A percentile compares a stretch with the other conserved stretches of the same genome.
Evolutionary conservation across 2,888 invertebrate species (phyloP).

Genomic region (Eilema depressum): DNA sequence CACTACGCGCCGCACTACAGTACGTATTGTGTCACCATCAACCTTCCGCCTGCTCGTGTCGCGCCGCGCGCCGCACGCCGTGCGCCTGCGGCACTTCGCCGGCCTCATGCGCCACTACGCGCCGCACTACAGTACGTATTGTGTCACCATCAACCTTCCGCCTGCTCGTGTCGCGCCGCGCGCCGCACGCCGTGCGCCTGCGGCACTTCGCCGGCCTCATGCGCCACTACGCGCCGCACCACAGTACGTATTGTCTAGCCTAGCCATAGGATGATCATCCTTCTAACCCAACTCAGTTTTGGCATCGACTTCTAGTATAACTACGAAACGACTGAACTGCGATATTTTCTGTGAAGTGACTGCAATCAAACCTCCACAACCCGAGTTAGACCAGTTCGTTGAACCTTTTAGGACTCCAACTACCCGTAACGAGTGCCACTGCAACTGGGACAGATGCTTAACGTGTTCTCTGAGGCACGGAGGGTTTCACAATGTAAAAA

Average conservation of each 20-base stretch:
- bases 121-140: conserved; percentile 87
- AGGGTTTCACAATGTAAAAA: no score
- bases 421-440: no score
- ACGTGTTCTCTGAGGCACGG: no score
- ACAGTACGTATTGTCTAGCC: conserved; percentile 71
- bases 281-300: no score
- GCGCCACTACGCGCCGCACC: conserved; percentile 92
- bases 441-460: no score
- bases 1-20: conserved; percentile 91
- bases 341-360: background rate
- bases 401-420: no score
- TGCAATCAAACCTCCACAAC: no score
- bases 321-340: background rate
- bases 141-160: no score
- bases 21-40: no score
- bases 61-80: conserved; percentile 89
- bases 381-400: no score
- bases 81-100: conserved; percentile 91
- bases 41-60: conserved; percentile 94
- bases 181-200: conserved; percentile 89
- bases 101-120: conserved; percentile 93
- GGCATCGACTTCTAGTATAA: no score
- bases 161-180: conserved; percentile 92
- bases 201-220: conserved; percentile 93
- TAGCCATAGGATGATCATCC: no score